These are phyloP conservation scores for Erpetoichthys calabaricus DNA, from an alignment of 2,797 vertebrate genomes.

Conservation along the genomic window DNA sequence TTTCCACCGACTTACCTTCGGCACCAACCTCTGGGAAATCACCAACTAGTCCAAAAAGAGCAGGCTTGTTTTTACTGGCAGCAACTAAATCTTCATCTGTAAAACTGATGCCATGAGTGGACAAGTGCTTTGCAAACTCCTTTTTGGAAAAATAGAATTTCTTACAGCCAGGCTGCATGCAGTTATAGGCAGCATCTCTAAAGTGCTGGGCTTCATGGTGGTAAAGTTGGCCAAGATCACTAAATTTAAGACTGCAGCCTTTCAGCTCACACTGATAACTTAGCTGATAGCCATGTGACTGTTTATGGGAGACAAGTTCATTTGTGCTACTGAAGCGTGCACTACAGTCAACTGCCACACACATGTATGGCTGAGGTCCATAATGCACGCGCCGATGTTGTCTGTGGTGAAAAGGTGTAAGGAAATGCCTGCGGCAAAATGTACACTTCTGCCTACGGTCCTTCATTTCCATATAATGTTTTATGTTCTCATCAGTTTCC, in stretches of 20 bases:
- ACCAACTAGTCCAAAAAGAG: conserved; percentile 25
- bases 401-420: conserved; percentile 75
- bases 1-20: conserved; percentile 7
- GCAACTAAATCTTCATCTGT: conserved; percentile 55
- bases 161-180: conserved; percentile 68
- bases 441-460: conserved; percentile 84
- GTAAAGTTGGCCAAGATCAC: conserved; percentile 85
- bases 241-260: conserved; percentile 82
- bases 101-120: conserved; percentile 62
- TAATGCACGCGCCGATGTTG: conserved; percentile 74
- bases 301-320: conserved; percentile 84
- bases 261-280: conserved; percentile 81
- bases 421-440: conserved; percentile 83
- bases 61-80: conserved; percentile 45
- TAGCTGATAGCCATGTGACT: conserved; percentile 72
- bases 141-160: conserved; percentile 87
- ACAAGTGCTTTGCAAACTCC: conserved; percentile 76
- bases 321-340: conserved; percentile 70
- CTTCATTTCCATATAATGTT: conserved; percentile 82
- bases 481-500: conserved; percentile 80
- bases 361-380: conserved; percentile 72
- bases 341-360: conserved; percentile 74
- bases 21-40: conserved; percentile 12
- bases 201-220: conserved; percentile 97
- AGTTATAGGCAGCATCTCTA: conserved; percentile 82